These are phyloP conservation scores for Oscheius onirici DNA, from an alignment of 2,888 invertebrate genomes.

Conservation along the genomic window DNA sequence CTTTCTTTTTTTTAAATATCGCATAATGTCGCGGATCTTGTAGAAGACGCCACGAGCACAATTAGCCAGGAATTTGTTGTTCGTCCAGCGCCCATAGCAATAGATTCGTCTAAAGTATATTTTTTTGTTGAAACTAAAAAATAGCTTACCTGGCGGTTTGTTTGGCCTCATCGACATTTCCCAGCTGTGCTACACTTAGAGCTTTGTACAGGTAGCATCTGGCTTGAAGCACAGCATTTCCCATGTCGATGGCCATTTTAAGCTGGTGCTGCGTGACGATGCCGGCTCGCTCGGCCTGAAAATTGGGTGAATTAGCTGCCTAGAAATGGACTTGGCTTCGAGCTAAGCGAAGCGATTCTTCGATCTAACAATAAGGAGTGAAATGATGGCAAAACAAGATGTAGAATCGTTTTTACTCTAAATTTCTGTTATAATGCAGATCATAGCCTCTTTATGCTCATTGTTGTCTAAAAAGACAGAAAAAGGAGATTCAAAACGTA, in stretches of 20 bases:
- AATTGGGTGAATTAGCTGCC: no score
- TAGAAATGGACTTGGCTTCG: no score
- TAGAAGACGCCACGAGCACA: constrained; percentile 13
- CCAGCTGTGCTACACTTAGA: constrained; percentile 86
- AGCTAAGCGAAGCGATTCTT: no score
- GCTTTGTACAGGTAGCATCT: constrained; percentile 87
- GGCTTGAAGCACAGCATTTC: constrained; percentile 84
- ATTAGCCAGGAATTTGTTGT: constrained; percentile 11
- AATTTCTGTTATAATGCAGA: no score
- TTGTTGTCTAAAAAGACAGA: background rate
- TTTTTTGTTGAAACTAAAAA: background rate
- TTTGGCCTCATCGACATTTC: constrained; percentile 74
- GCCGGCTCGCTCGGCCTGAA: constrained; percentile 86
- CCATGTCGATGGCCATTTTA: constrained; percentile 82
- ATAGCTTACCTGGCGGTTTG: constrained; percentile 40
- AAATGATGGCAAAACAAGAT: no score
- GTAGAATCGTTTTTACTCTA: no score
- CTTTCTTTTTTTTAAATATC: background rate
- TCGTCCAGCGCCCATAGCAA: constrained; percentile 1
- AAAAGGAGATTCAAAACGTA: constrained; percentile 20
- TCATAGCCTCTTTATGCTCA: no score
- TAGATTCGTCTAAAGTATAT: constrained; percentile 22
- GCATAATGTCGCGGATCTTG: constrained; percentile 12
- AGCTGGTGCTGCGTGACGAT: constrained; percentile 79
- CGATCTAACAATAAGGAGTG: no score